These are phyloP conservation scores for Heliocidaris tuberculata DNA, from an alignment of 35 echinoderm and acorn worm genomes.

Conservation along the genomic window DNA sequence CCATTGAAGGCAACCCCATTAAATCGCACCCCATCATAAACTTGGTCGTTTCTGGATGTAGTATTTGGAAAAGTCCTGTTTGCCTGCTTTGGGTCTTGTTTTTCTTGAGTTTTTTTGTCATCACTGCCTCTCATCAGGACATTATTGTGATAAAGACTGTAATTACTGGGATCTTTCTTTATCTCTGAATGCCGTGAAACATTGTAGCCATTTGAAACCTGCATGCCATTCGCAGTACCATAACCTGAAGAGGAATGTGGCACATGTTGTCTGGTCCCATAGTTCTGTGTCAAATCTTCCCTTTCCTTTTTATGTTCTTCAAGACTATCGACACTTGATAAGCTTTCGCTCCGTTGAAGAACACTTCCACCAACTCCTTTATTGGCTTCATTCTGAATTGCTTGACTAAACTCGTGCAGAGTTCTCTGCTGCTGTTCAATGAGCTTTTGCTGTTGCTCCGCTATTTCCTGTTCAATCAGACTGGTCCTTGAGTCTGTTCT, in stretches of 20 bases:
- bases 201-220: not conserved
- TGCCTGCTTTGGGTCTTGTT: not conserved
- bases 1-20: not conserved
- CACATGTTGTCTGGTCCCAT: not conserved
- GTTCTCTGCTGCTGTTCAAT: slow-evolving; percentile 82
- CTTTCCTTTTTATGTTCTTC: slow-evolving; percentile 54
- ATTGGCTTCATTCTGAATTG: slow-evolving; percentile 61
- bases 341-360: slow-evolving; percentile 64
- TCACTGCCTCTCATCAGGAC: slow-evolving; percentile 11
- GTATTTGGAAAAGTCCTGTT: not conserved
- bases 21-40: not conserved
- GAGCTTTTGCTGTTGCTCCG: slow-evolving; percentile 75
- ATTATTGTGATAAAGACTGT: slow-evolving; percentile 17
- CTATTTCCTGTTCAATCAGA: slow-evolving; percentile 54
- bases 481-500: slow-evolving; percentile 22
- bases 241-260: no score
- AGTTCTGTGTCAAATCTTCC: not conserved
- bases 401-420: slow-evolving; percentile 85
- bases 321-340: slow-evolving; percentile 86
- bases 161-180: slow-evolving; percentile 4
- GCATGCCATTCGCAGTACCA: no score
- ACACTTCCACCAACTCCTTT: not conserved
- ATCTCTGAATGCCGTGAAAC: not conserved
- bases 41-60: not conserved
- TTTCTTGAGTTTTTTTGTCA: slow-evolving; percentile 27